Base-by-base conservation (phyloP, 2,113 vertebrate genomes). In the Urocitellus parryii region DNA sequence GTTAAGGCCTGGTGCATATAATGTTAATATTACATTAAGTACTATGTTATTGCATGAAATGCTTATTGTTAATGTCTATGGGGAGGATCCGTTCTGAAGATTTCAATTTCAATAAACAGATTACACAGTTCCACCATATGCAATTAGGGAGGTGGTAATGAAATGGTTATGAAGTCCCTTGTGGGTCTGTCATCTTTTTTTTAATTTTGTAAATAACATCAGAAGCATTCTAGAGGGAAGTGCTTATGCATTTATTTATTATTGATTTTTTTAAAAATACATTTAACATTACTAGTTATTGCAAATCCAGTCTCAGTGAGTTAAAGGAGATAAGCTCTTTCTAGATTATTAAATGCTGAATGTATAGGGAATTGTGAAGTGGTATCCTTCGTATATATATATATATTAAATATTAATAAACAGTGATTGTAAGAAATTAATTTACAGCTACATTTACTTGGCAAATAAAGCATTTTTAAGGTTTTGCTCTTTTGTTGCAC, bases 151-250 rank as follows among this genome's bases (percentile, higher is more conserved):
- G 98, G 99, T 99, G 98, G 99, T 99, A 99, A 99, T 99, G 98
- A 99, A 99, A 99, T 99, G 98, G 98, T 98, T 99, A 99, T 99
- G 96, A 98, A 99, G 98, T 99, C 99, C 98, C 99, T 92, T 96
- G 99, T 97, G 98, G 97, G 98, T 99, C 99, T 98, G 97, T 98
- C 98, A 98, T 97, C 91, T 96, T 98, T 99, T 98, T 98, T 99
- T 99, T 99, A 99, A 99, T 99, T 99, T 99, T 98, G 98, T 99
- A 99, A 99, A 99, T 99, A 99, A 99, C 99, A 99, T 99, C 99
- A 99, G 97, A 98, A 98, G 96, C 97, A 98, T 99, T 99, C 99
- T 98, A 96, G 97, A 98, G 99, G 98, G 98, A 99, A 99, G 98
- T 99, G 98, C 98, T 99, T 99, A 98, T 99, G 98, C 98, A 99